Base-by-base conservation (phyloP, 2,113 vertebrate species). In the Girardinichthys multiradiatus region DNA sequence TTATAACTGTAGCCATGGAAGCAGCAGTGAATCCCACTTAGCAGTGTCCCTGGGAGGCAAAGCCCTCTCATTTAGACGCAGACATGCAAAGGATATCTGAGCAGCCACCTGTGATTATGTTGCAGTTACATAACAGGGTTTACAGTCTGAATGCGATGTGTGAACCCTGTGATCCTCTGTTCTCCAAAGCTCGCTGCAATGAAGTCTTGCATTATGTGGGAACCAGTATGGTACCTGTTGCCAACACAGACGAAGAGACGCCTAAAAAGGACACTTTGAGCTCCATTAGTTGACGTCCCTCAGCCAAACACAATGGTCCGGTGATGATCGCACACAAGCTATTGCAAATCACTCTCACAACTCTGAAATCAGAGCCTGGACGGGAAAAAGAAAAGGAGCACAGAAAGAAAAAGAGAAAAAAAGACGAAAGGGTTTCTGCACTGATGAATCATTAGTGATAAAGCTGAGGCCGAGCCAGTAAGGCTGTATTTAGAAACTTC, bases 401-500 rank as follows among this genome's bases (percentile, higher is more conserved):
- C 29, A 77, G 51, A 80, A 66, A 81, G 72, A 68, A 66, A 5
- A 33, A 68, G 66, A 24, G 68, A 24, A 67, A 12, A 74, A 30
- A 61, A 60, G 60, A 31, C 70, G 11, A 72, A 42, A 89, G 81
- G 77, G 80, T 86, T 88, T 81, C 82, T 87, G 81, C 62, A 51
- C 79, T 84, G 90, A 90, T 93, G 93, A 93, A 89, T 94, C 92
- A 93, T 87, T 86, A 83, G 87, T 86, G 87, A 90, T 90, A 72
- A 86, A 87, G 85, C 91, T 84, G 86, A 78, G 76, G 72, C 81
- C 64, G 68, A 83, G 87, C 86, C 87, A 88, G 88, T 78, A 69
- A 7, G 69, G 87, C 90, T 91, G 84, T 76, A 90, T 92, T 92
- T 93, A 93, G 89, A 94, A 91, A 87, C 85, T 89, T 90, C 88